Base-by-base conservation (phyloP, 2,113 vertebrate genomes). In the Craseonycteris thonglongyai region DNA sequence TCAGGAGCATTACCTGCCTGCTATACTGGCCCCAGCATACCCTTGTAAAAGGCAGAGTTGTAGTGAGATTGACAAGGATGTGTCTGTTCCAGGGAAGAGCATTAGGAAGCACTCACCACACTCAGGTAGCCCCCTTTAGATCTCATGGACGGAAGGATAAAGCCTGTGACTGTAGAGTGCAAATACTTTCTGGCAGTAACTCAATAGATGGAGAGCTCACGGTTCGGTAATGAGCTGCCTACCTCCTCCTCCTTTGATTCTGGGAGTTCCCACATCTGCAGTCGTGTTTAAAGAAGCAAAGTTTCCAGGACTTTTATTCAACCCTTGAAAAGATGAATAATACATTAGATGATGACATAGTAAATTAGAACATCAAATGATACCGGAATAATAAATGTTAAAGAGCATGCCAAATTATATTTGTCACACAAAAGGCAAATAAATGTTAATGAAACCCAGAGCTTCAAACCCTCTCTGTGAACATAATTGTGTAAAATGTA, bases 111-210 rank as follows among this genome's bases (percentile, higher is more conserved):
- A 95, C 96, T 97, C 97, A 79, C 82, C 71, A 94, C 85, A 87
- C 92, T 97, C 82, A 76, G 49, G 69, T 58, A 94, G 56, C 81
- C 49, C 30, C 65, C 88, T 83, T 96, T 92, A 97, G 94, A 95
- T 90, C 38, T 96, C 94, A 93, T 35, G 97, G 98, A 97, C 49
- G 74, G 95, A 97, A 98, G 65, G 96, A 97, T 97, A 97, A 97
- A 97, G 96, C 95, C 98, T 97, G 90, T 96, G 96, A 95, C 74
- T 95, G 75, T 72, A 96, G 94, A 96, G 72, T 97, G 93, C 96
- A 98, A 98, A 97, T 98, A 97, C 97, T 98, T 97, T 89, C 95
- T 97, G 96, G 95, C 97, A 98, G 96, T 95, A 97, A 98, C 91
- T 98, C 98, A 98, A 98, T 98, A 98, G 66, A 97, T 61, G 14